Percentiles rank a stretch among this genome's conserved stretches.
These are phyloP conservation scores for Nebria brevicollis DNA, from an alignment of 2,888 invertebrate species.

Conservation along the genomic window DNA sequence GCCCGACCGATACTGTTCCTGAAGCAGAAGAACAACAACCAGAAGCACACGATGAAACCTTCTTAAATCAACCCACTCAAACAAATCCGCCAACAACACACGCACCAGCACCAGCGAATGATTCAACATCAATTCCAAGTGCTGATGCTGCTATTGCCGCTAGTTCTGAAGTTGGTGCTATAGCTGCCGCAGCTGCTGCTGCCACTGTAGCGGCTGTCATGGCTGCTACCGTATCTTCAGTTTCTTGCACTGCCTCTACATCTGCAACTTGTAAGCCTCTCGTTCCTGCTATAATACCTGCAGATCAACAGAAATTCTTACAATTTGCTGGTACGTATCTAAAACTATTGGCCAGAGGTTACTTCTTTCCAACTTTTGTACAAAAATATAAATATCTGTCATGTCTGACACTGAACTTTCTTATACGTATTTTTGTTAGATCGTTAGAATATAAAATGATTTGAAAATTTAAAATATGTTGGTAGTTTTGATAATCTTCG, in stretches of 20 bases:
- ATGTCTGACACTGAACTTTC: too few species aligned
- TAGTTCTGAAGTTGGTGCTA: conserved; percentile 16
- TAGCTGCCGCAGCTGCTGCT: conserved; percentile 13
- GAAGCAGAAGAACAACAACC: conserved; percentile 47
- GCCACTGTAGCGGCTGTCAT: conserved; percentile 21
- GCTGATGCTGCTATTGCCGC: conserved; percentile 35
- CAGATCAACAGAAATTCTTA: conserved; percentile 79
- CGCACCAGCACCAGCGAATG: conserved; percentile 40
- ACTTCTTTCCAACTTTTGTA: too few species aligned
- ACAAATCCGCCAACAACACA: background rate
- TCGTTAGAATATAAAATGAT: too few species aligned
- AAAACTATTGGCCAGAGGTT: background rate
- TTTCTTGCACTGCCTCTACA: background rate
- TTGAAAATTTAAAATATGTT: too few species aligned
- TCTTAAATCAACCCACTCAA: conserved; percentile 28
- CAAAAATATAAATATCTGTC: too few species aligned
- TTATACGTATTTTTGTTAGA: too few species aligned
- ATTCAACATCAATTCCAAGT: conserved; percentile 40
- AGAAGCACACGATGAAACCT: conserved; percentile 35
- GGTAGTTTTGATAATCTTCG: too few species aligned
- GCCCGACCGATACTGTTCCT: conserved; percentile 34
- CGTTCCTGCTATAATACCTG: conserved; percentile 52
- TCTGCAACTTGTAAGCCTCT: conserved; percentile 1
- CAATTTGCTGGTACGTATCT: conserved; percentile 74
- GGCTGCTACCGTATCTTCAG: conserved; percentile 12